Base-by-base conservation (phyloP, 2,888 invertebrate genomes). In the Protodeltote pygarga region DNA sequence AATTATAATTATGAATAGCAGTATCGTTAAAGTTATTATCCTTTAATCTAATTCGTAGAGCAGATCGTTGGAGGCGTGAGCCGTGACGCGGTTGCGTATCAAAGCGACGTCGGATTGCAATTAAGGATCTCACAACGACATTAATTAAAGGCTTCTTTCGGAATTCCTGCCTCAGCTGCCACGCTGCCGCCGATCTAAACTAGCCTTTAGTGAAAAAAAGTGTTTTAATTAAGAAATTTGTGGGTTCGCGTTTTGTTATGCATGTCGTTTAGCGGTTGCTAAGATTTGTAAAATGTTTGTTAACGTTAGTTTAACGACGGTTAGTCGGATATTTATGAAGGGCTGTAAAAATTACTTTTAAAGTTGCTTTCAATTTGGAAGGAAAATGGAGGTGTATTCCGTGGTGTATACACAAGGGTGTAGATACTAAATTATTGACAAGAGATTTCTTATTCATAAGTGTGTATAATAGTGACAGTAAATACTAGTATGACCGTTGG, bases 151-250 rank as follows among this genome's bases (percentile, higher is more conserved):
- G 70, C 77, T 80, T 80, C 82, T 83, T 84, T 78, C 71, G 74
- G 67, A 65, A 71, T 68, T 63, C 52, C 60, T 46, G 54, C 57
- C 67, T 71, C 69, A n/a, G n/a, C n/a, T n/a, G 71, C 58, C 60
- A 58, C 60, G 54, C 61, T 19, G 46, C 40, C 65, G 60, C 49
- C 58, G 65, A 74, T 76, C 80, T 81, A 84, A 88, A 88, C 88
- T 89, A 87, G 87, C 85, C 81, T 80, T 83, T 79, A 81, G 72
- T 72, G 50, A 73, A 71, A 73, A 77, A 83, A 84, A 81, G 72
- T 77, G 74, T 84, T 85, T 87, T 88, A 87, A 87, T 88, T 86
- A 88, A 85, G 83, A 80, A 82, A 78, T 81, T 85, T 75, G 67
- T 63, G 55, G 44, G 71, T 64, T 67, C 67, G 24, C 29, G 64